Conservation (phyloP, 1,140 invertebrate species). For the Lethocerus indicus region DNA sequence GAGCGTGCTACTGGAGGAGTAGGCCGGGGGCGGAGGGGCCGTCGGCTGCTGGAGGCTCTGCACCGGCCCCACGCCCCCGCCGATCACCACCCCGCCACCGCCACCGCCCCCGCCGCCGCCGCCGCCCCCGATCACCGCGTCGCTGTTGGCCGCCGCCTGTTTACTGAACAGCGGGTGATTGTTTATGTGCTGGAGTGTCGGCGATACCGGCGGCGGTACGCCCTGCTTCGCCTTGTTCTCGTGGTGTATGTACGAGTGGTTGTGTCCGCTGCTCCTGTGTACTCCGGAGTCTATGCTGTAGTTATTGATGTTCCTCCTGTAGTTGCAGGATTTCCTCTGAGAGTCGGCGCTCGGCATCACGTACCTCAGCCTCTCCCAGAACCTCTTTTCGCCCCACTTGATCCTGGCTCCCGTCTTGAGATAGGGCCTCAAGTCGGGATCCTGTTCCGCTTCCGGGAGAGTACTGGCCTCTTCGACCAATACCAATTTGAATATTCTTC, state of each 20-base stretch:
- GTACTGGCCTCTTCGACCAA: constrained; percentile 69
- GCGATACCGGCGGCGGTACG: constrained; percentile 26
- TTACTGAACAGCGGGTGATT: constrained; percentile 30
- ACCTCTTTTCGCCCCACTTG: constrained; percentile 75
- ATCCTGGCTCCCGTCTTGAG: constrained; percentile 66
- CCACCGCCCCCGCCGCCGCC: too few species aligned
- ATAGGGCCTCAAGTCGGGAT: constrained; percentile 73
- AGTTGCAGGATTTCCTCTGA: constrained; percentile 28
- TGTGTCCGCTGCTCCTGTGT: constrained; percentile 29
- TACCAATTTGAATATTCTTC: constrained; percentile 65
- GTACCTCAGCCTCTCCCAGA: constrained; percentile 81
- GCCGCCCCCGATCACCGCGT: constrained; percentile 23
- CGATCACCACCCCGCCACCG: too few species aligned
- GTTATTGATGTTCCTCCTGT: constrained; percentile 55
- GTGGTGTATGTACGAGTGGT: constrained; percentile 25
- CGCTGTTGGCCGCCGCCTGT: constrained; percentile 22
- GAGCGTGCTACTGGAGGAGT: constrained; percentile 19
- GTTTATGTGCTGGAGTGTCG: constrained; percentile 24
- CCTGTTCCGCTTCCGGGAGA: constrained; percentile 58
- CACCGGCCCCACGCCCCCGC: too few species aligned
- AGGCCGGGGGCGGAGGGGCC: constrained; percentile 19
- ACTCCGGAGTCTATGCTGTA: constrained; percentile 44
- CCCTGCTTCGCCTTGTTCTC: too few species aligned
- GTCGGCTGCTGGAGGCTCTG: constrained; percentile 32
- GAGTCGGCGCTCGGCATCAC: constrained; percentile 61